Conservation (phyloP, 2,888 invertebrate genomes). For the Pinctada fucata region DNA sequence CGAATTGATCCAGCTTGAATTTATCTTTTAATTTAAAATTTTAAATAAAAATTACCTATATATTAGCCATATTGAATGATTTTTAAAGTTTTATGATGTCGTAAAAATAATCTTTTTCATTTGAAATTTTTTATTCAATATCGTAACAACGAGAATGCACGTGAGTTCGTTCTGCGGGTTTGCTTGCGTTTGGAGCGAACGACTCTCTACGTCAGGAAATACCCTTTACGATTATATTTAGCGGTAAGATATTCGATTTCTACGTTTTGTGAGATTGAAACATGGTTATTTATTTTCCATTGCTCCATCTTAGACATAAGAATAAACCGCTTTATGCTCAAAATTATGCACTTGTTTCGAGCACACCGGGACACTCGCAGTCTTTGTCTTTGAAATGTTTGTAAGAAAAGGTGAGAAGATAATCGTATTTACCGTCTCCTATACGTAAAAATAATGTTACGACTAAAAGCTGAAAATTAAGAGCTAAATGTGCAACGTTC, state of each 20-base stretch:
- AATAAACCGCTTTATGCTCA: too few species aligned
- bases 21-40: too few species aligned
- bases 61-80: too few species aligned
- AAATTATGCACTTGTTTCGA: background rate
- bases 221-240: constrained; percentile 13
- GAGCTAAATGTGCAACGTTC: too few species aligned
- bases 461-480: too few species aligned
- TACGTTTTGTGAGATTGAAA: too few species aligned
- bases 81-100: too few species aligned
- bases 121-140: background rate
- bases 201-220: constrained; percentile 18
- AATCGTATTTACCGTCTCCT: background rate
- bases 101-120: too few species aligned
- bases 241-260: constrained; percentile 15
- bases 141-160: constrained; percentile 37
- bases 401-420: constrained; percentile 34
- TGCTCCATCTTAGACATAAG: background rate
- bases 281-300: background rate
- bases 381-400: constrained; percentile 40
- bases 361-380: constrained; percentile 28
- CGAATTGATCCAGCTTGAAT: too few species aligned
- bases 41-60: too few species aligned
- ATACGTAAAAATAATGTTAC: too few species aligned
- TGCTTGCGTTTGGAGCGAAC: constrained; percentile 32
- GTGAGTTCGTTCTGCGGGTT: constrained; percentile 41